A percentile compares a stretch with the other conserved stretches of the same genome.
Conservation (phyloP, 2,797 vertebrate species). For the Alcedo atthis region DNA sequence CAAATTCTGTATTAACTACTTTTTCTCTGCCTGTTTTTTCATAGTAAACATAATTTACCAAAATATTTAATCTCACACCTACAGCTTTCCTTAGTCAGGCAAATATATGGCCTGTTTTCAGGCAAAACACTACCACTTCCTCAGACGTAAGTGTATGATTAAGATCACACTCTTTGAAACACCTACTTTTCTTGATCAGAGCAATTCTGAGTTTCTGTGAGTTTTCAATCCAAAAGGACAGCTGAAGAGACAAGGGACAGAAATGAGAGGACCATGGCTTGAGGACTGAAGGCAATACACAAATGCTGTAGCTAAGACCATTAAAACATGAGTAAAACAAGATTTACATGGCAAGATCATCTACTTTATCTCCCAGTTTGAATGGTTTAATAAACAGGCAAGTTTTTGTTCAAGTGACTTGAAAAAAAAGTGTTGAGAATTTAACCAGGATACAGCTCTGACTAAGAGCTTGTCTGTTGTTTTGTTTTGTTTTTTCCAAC, state of each 20-base stretch:
- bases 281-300: neutral
- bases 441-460: neutral
- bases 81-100: neutral
- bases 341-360: neutral
- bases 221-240: neutral
- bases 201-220: neutral
- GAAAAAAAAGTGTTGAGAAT: neutral
- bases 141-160: neutral
- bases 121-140: neutral
- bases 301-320: neutral
- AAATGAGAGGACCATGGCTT: neutral
- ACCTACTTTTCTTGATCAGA: neutral
- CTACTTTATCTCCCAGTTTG: neutral
- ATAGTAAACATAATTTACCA: neutral
- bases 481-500: neutral
- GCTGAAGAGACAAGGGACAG: neutral
- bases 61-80: neutral
- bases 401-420: neutral
- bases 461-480: neutral
- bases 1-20: neutral
- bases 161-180: neutral
- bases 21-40: neutral
- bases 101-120: neutral
- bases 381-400: neutral
- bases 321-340: neutral